Conservation (phyloP, 1,140 invertebrate species). For the Diabrotica undecimpunctata region DNA sequence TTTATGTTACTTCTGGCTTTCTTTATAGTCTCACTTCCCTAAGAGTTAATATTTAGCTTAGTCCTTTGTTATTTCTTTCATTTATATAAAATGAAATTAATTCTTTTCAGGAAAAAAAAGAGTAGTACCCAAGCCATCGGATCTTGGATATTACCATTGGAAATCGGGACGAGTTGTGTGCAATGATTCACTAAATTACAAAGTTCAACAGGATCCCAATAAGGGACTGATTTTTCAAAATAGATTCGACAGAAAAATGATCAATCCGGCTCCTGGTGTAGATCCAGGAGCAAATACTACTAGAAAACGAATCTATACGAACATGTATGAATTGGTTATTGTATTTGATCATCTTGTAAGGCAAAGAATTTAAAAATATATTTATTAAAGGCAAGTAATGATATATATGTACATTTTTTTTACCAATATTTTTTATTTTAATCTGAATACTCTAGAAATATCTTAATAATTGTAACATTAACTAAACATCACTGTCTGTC, state of each 20-base stretch:
- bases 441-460: too few species aligned
- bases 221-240: constrained; percentile 64
- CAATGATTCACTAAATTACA: constrained; percentile 31
- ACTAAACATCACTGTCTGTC: too few species aligned
- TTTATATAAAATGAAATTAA: too few species aligned
- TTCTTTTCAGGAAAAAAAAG: constrained; percentile 19
- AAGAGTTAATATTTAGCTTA: too few species aligned
- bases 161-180: constrained; percentile 46
- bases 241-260: constrained; percentile 57
- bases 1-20: not conserved
- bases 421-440: too few species aligned
- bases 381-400: not conserved
- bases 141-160: constrained; percentile 75
- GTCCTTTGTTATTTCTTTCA: too few species aligned
- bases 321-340: constrained; percentile 56
- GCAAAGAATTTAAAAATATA: constrained; percentile 47
- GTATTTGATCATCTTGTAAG: constrained; percentile 62
- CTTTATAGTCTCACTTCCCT: too few species aligned
- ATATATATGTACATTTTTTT: too few species aligned
- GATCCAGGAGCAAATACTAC: constrained; percentile 51
- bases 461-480: too few species aligned
- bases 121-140: constrained; percentile 53
- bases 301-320: constrained; percentile 51
- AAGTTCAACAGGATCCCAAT: constrained; percentile 24
- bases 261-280: constrained; percentile 54